phyloP scores from a whole-genome alignment of 2,888 invertebrate genomes.

The Xestia ashworthii region DNA sequence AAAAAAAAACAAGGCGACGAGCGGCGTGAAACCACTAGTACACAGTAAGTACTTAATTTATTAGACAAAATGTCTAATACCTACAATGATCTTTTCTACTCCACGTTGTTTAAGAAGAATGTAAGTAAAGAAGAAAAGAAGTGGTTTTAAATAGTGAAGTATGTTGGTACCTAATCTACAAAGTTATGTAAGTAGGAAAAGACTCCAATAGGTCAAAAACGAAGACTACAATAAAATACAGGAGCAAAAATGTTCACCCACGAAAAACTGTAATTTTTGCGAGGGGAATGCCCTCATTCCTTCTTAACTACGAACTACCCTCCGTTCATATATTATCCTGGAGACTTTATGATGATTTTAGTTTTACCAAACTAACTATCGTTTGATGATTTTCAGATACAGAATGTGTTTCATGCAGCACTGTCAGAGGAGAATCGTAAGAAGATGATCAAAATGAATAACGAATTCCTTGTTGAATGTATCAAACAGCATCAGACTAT shows the following conservation, averaged over 20 bases:
- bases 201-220: background rate
- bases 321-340: background rate
- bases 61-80: too few species aligned
- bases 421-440: slow-evolving; percentile 60
- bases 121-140: background rate
- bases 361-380: background rate
- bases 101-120: background rate
- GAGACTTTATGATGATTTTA: background rate
- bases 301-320: background rate
- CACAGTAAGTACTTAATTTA: too few species aligned
- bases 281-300: background rate
- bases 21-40: background rate
- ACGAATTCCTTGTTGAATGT: slow-evolving; percentile 77
- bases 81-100: background rate
- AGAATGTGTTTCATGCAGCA: slow-evolving; percentile 65
- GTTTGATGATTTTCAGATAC: slow-evolving; percentile 70
- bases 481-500: slow-evolving; percentile 83
- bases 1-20: too few species aligned
- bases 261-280: background rate
- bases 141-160: background rate
- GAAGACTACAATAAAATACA: background rate
- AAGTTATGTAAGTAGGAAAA: background rate
- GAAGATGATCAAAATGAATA: slow-evolving; percentile 70
- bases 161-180: too few species aligned
- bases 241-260: background rate